phyloP scores from a whole-genome alignment of 2,888 invertebrate genomes.

The Zelleria hepariella region DNA sequence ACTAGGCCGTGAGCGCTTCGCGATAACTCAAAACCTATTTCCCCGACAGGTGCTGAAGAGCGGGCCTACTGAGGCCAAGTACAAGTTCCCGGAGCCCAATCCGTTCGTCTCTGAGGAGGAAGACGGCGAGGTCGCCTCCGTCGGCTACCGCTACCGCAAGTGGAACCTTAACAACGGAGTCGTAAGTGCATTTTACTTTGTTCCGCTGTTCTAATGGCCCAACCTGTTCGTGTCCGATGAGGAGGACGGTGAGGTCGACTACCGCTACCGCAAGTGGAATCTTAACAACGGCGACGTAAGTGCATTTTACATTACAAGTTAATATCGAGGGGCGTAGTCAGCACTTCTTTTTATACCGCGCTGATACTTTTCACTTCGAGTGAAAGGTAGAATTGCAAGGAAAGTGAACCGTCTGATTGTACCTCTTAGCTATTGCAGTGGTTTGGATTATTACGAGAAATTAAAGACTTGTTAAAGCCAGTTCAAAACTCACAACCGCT shows the following conservation, averaged over 20 bases:
- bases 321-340: no score
- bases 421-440: no score
- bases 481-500: no score
- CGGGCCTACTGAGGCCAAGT: slow-evolving; percentile 81
- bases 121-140: slow-evolving; percentile 93
- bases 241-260: slow-evolving; percentile 93
- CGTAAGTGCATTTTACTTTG: slow-evolving; percentile 59
- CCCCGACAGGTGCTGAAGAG: slow-evolving; percentile 77
- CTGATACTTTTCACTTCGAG: no score
- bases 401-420: no score
- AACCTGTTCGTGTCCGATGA: slow-evolving; percentile 96
- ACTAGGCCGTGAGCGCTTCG: no score
- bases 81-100: slow-evolving; percentile 91
- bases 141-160: slow-evolving; percentile 96
- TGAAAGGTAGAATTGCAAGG: no score
- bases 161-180: slow-evolving; percentile 97
- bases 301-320: slow-evolving; percentile 14
- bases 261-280: slow-evolving; percentile 97
- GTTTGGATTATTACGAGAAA: no score
- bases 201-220: slow-evolving; percentile 79
- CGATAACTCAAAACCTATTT: no score
- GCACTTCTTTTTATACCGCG: no score
- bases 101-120: slow-evolving; percentile 95
- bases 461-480: no score
- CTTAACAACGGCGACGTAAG: slow-evolving; percentile 91